Evolutionary conservation across 2,888 invertebrate genomes (phyloP).

Genomic region (Hypsopygia costalis): DNA sequence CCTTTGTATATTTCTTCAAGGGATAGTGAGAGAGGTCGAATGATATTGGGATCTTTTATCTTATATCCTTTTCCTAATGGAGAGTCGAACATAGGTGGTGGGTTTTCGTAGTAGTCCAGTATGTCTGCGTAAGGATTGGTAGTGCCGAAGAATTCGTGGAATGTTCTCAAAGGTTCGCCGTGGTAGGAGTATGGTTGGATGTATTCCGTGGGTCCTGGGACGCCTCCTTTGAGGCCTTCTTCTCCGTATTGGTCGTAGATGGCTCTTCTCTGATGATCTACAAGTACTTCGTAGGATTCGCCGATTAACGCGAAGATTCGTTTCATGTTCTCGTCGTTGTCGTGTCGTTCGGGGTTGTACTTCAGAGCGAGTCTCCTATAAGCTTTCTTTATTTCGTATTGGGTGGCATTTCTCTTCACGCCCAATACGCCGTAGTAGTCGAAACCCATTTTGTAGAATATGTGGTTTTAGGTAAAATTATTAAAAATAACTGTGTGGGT

Average conservation of each 20-base stretch:
- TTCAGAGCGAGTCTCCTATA: constrained; percentile 79
- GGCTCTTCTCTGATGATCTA: constrained; percentile 83
- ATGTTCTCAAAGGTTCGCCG: constrained; percentile 87
- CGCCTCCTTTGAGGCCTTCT: constrained; percentile 90
- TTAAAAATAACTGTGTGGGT: no score
- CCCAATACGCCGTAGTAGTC: constrained; percentile 90
- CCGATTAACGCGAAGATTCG: constrained; percentile 83
- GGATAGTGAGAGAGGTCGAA: constrained; percentile 69
- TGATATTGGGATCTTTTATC: constrained; percentile 77
- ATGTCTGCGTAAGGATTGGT: constrained; percentile 90
- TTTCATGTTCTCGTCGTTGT: constrained; percentile 64
- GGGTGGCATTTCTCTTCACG: constrained; percentile 82
- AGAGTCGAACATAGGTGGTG: constrained; percentile 82
- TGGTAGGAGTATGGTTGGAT: constrained; percentile 90
- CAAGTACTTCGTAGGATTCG: constrained; percentile 90
- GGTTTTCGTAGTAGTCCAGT: constrained; percentile 83
- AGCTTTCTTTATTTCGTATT: constrained; percentile 87
- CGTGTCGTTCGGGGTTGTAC: constrained; percentile 80
- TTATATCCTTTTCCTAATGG: constrained; percentile 82
- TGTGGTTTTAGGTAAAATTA: constrained; percentile 9
- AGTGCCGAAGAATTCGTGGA: constrained; percentile 90
- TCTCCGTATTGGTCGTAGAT: constrained; percentile 95
- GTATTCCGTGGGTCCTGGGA: constrained; percentile 84
- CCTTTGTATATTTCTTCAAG: constrained; percentile 84
- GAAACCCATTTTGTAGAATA: constrained; percentile 84